Evolutionary conservation across 2,113 vertebrate species (phyloP).

Genomic region (Myxocyprinus asiaticus): DNA sequence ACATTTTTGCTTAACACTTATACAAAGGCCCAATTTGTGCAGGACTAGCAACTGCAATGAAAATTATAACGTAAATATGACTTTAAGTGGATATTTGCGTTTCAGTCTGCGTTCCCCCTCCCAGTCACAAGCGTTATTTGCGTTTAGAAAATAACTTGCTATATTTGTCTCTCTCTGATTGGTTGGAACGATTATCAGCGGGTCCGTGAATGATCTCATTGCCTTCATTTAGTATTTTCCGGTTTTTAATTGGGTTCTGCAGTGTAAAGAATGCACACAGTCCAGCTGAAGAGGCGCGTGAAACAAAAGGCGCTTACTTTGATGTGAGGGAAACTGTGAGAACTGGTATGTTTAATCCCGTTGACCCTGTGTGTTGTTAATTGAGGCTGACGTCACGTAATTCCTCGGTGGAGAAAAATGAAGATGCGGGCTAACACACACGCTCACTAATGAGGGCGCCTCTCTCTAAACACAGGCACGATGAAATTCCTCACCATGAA

Average conservation of each 20-base stretch:
- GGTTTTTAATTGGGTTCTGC: constrained; percentile 53
- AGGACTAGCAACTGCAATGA: not conserved
- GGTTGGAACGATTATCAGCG: constrained; percentile 27
- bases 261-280: constrained; percentile 39
- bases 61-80: constrained; percentile 2
- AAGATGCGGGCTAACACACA: not conserved
- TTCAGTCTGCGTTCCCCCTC: not conserved
- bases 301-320: constrained; percentile 50
- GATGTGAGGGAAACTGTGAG: constrained; percentile 37
- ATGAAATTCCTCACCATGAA: not conserved
- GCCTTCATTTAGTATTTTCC: constrained; percentile 33
- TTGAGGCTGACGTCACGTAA: constrained; percentile 46
- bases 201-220: constrained; percentile 38
- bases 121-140: constrained; percentile 26
- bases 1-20: too few species aligned
- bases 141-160: not conserved
- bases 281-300: constrained; percentile 26
- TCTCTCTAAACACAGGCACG: not conserved
- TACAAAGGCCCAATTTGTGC: too few species aligned
- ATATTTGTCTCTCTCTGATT: constrained; percentile 19
- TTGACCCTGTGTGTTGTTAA: constrained; percentile 33
- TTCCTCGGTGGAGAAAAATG: constrained; percentile 25
- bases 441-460: constrained; percentile 42
- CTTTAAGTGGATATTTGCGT: not conserved
- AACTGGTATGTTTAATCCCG: constrained; percentile 18